Conservation (phyloP, 2,797 vertebrate genomes). For the Gymnocypris eckloni region DNA sequence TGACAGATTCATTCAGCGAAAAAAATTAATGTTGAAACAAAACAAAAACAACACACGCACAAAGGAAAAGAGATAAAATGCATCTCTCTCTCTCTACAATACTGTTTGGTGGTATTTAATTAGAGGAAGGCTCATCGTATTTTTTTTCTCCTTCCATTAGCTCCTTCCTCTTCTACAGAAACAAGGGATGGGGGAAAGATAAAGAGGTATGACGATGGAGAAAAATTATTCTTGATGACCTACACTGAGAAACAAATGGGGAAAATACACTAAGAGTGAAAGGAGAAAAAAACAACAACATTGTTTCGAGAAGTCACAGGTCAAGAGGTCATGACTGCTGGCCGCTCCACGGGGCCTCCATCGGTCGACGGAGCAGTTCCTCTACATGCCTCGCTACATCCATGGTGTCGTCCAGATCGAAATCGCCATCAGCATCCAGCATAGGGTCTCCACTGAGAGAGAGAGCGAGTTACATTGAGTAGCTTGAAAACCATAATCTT, state of each 20-base stretch:
- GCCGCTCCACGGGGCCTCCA: constrained; percentile 95
- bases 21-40: background rate
- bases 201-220: constrained; percentile 34
- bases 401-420: constrained; percentile 96
- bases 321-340: constrained; percentile 89
- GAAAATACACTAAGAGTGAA: constrained; percentile 22
- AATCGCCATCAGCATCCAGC: constrained; percentile 91
- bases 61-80: constrained; percentile 66
- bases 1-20: constrained; percentile 23
- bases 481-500: background rate
- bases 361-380: constrained; percentile 92
- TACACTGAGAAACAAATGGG: constrained; percentile 15
- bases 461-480: background rate
- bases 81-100: constrained; percentile 68
- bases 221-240: background rate
- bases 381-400: constrained; percentile 95
- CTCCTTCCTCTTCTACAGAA: constrained; percentile 67
- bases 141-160: constrained; percentile 58
- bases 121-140: constrained; percentile 44
- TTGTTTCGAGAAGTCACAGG: constrained; percentile 62
- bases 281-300: constrained; percentile 67
- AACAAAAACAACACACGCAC: background rate
- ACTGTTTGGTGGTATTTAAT: constrained; percentile 72
- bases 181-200: constrained; percentile 62
- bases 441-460: constrained; percentile 85